phyloP scores from a whole-genome alignment of 2,888 invertebrate genomes.

The Acanthacorydalis orientalis region DNA sequence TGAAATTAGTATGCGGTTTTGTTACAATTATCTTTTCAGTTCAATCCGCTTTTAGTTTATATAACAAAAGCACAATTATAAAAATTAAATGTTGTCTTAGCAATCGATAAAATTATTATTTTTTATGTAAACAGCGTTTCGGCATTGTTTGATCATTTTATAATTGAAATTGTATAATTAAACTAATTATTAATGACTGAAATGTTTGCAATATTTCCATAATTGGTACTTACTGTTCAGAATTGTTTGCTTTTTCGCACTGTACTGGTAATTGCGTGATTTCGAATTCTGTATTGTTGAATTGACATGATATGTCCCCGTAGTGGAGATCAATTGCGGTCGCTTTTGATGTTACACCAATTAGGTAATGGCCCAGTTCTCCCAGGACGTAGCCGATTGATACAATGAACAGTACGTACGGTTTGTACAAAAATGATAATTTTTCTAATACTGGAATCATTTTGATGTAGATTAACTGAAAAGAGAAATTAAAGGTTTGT shows the following conservation, averaged over 20 bases:
- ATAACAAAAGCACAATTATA: too few relatives aligned
- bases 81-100: too few relatives aligned
- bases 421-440: slow-evolving; percentile 52
- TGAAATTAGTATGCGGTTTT: too few relatives aligned
- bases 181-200: too few relatives aligned
- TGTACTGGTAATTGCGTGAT: slow-evolving; percentile 32
- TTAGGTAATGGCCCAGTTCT: slow-evolving; percentile 75
- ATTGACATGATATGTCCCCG: slow-evolving; percentile 71
- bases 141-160: too few relatives aligned
- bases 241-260: slow-evolving; percentile 37
- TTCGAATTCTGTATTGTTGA: slow-evolving; percentile 43
- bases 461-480: background rate
- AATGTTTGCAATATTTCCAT: too few relatives aligned
- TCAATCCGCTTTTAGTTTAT: too few relatives aligned
- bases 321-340: slow-evolving; percentile 73
- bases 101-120: too few relatives aligned
- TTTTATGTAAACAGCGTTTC: too few relatives aligned
- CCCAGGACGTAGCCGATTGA: slow-evolving; percentile 73
- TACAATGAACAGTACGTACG: slow-evolving; percentile 62
- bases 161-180: too few relatives aligned
- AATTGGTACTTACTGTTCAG: slow-evolving; percentile 30
- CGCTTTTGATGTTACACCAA: slow-evolving; percentile 76
- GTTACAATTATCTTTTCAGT: too few relatives aligned
- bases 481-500: too few relatives aligned
- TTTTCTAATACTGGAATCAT: slow-evolving; percentile 32